A percentile compares a stretch with the other conserved stretches of the same genome.
phyloP scores from a whole-genome alignment of 2,113 vertebrate genomes.

The Prolemur simus region DNA sequence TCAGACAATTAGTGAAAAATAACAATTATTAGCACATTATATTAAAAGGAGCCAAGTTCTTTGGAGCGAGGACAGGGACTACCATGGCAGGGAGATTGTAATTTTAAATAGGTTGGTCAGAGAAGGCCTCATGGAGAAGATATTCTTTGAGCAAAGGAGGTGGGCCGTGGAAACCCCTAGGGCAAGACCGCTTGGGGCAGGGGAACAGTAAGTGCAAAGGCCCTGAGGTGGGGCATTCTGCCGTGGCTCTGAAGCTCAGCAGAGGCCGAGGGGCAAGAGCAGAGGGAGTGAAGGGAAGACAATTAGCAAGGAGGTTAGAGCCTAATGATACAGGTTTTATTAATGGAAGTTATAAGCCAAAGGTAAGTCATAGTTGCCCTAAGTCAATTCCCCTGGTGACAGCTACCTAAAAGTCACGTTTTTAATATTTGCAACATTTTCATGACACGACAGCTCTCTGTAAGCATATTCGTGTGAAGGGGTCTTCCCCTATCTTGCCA shows the following conservation, averaged over 20 bases:
- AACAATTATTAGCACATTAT: neutral
- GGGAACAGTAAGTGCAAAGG: neutral
- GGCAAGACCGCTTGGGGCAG: neutral
- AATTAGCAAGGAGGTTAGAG: neutral
- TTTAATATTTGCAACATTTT: neutral
- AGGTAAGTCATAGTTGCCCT: neutral
- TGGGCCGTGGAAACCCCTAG: neutral
- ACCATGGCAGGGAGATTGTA: neutral
- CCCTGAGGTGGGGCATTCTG: neutral
- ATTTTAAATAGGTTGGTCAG: neutral
- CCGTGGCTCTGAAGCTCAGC: neutral
- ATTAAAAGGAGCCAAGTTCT: neutral
- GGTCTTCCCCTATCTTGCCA: neutral
- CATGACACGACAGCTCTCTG: neutral
- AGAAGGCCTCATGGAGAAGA: neutral
- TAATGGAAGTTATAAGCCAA: neutral
- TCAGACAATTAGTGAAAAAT: neutral
- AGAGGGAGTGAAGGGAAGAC: neutral
- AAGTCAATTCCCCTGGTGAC: neutral
- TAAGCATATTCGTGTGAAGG: neutral
- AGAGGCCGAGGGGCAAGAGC: neutral
- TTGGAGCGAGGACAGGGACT: fast-evolving
- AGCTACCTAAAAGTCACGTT: neutral
- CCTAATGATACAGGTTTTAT: neutral
- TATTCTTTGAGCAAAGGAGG: neutral